phyloP scores from a whole-genome alignment of 2,113 vertebrate species.

The Tricholaema leucomelas region DNA sequence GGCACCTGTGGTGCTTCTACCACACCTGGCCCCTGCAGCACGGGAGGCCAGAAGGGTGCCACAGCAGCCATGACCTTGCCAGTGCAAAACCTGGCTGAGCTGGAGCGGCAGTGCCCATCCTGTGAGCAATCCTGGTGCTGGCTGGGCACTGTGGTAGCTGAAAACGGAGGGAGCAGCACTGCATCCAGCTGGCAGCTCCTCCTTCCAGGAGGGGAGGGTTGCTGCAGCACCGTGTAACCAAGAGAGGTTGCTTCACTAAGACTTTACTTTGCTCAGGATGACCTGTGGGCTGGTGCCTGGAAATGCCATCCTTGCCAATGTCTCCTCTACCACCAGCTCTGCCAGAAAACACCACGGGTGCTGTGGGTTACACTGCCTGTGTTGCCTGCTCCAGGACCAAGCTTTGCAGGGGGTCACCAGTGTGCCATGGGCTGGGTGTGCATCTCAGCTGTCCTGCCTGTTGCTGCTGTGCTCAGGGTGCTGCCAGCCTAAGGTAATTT shows the following conservation, averaged over 20 bases:
- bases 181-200: not conserved
- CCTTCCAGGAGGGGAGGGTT: not conserved
- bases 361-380: fast-evolving
- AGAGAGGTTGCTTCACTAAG: not conserved
- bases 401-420: not conserved
- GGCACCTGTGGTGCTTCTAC: not conserved
- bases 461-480: not conserved
- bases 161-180: not conserved
- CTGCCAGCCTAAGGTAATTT: not conserved
- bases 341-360: fast-evolving
- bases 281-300: not conserved
- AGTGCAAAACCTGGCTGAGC: not conserved
- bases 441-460: not conserved
- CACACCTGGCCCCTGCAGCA: not conserved
- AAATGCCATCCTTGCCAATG: not conserved
- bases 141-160: not conserved
- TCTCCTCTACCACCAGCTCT: not conserved
- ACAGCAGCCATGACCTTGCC: not conserved
- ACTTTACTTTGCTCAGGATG: not conserved
- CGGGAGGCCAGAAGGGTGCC: not conserved
- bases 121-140: fast-evolving
- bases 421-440: not conserved
- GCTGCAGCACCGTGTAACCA: fast-evolving
- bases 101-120: fast-evolving
- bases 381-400: not conserved